Evolutionary conservation across 2,113 vertebrate genomes (phyloP).

Genomic region (Trachemys scripta): DNA sequence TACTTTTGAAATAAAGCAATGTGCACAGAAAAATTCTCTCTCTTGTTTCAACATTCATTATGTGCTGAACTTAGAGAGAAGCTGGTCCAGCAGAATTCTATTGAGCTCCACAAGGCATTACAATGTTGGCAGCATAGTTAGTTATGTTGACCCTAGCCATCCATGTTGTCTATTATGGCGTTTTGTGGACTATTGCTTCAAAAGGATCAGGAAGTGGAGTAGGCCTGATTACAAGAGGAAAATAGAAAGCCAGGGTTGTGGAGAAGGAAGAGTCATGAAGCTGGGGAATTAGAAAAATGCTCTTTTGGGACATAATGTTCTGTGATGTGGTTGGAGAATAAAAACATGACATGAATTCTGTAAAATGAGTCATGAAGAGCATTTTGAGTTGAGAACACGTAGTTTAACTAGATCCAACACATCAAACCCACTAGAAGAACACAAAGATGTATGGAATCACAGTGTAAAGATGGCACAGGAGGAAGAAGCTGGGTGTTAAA

Average conservation of each 20-base stretch:
- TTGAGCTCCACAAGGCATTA: not conserved
- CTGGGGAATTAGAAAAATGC: not conserved
- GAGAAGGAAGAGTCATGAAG: not conserved
- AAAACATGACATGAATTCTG: not conserved
- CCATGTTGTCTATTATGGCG: not conserved
- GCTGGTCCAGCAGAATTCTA: not conserved
- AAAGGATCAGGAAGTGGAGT: not conserved
- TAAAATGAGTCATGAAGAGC: not conserved
- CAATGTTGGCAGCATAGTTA: not conserved
- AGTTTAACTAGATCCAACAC: not conserved
- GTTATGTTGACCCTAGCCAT: not conserved
- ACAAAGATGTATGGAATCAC: not conserved
- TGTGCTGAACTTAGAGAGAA: not conserved
- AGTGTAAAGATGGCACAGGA: not conserved
- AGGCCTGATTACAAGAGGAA: not conserved
- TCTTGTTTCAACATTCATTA: conserved; percentile 2
- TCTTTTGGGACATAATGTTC: not conserved
- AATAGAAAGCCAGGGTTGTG: not conserved
- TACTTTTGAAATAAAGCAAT: not conserved
- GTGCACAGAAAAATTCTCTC: not conserved
- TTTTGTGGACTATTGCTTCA: not conserved
- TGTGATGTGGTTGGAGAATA: not conserved
- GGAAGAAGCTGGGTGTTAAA: not conserved
- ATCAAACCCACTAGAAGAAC: not conserved
- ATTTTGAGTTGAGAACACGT: not conserved